Base-by-base conservation (phyloP, 1,140 invertebrate species). In the Hycleus cichorii region DNA sequence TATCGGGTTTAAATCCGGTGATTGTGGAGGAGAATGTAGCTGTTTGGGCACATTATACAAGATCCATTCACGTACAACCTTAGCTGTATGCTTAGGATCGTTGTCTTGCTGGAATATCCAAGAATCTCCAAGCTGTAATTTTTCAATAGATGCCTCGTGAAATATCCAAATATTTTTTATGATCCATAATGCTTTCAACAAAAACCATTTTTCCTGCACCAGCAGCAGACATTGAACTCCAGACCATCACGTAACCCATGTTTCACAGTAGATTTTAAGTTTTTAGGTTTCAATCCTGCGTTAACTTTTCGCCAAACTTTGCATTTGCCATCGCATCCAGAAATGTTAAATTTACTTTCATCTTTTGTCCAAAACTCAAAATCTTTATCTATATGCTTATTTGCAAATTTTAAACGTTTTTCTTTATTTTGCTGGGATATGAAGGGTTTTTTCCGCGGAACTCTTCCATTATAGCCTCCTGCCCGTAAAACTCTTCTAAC, bases 1-100 rank as follows among this genome's bases (percentile, higher is more conserved):
- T 10, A 71, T 73, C 0, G 65, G 69, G 56, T 73, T 73, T 10
- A 72, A 49, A 56, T 75, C 71, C 1, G 72, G 69, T 6, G 62
- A 66, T 58, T 71, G 73, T 43, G 70, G 57, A 4, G 64, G 68
- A 62, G 60, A 72, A 11, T 52, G 53, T 46, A 47, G 25, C 1
- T 55, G 52, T 9, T 47, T 55, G 32, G 9, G 11, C 53, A 50
- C 24, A 39, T 40, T 32, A 32, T 32, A 32, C 4, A 32, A 7
- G 32, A 32, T 32, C 32, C 32, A 50, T 12, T 50, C 32, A 2
- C 49, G 32, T 9, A 10, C 24, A 9, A 50, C 18, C 6, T n/a
- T 50, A 10, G 49, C 49, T 32, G 4, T 32, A 32, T 32, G 32
- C 32, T 32, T 32, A 7, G 32, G 32, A 32, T 32, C 32, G 32